Percentiles rank a stretch among this genome's conserved stretches.
phyloP scores from a whole-genome alignment of 2,888 invertebrate genomes.

The Aethes cnicana region DNA sequence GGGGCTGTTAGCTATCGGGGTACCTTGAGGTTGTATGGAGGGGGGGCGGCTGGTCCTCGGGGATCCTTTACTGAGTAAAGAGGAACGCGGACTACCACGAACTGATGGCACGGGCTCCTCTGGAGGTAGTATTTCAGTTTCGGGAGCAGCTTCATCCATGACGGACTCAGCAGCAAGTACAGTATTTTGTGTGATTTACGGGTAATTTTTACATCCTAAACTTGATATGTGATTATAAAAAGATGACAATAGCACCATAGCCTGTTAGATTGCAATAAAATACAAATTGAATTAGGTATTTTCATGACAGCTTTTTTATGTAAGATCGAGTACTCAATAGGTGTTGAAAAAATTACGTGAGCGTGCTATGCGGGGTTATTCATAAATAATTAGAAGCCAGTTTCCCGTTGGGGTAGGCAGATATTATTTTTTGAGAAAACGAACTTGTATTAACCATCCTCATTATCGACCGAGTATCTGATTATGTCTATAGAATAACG shows the following conservation, averaged over 20 bases:
- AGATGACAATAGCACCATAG: slow-evolving; percentile 43
- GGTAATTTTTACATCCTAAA: slow-evolving; percentile 43
- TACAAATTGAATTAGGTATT: slow-evolving; percentile 23
- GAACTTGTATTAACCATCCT: no score
- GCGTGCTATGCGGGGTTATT: no score
- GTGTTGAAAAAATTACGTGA: no score
- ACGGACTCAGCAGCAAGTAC: not conserved
- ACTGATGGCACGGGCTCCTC: no score
- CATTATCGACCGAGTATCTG: no score
- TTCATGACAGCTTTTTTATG: not conserved
- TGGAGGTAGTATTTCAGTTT: slow-evolving; percentile 17
- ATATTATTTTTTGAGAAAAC: not conserved
- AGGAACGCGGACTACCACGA: not conserved
- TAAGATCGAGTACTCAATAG: no score
- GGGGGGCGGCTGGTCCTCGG: not conserved
- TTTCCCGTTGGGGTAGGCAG: not conserved
- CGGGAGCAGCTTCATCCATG: slow-evolving; percentile 20
- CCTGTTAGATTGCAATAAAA: slow-evolving; percentile 49
- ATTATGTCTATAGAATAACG: no score
- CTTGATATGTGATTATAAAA: slow-evolving; percentile 30
- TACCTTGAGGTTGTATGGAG: not conserved
- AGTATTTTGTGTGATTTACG: slow-evolving; percentile 32
- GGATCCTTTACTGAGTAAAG: not conserved
- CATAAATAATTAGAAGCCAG: not conserved
- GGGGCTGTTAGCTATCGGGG: not conserved